Base-by-base conservation (phyloP, 2,113 vertebrate species). In the Sapayoa aenigma region DNA sequence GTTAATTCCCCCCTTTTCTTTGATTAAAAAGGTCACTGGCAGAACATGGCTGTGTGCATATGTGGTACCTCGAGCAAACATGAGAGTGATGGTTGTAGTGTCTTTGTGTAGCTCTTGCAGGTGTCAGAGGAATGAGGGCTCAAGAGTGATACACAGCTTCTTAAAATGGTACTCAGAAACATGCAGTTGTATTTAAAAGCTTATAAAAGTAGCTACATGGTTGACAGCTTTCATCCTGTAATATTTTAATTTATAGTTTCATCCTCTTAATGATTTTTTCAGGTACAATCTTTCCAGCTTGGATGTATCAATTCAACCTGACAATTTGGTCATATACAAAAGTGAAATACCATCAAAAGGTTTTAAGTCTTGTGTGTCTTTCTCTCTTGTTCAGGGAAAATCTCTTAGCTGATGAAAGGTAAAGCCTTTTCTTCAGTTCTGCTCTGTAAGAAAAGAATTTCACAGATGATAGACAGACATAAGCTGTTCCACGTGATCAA, bases 1-100 rank as follows among this genome's bases (percentile, higher is more conserved):
- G 63, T 53, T 80, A 31, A 75, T 93, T 24, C 14, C 27, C 11
- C 88, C n/a, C 47, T 93, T 96, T 91, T 63, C 28, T 74, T 92
- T 91, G 90, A 93, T 94, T 84, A 59, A 55, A 95, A 97, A 88
- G 69, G 85, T 95, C 35, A 2, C 42, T 88, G 58, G 9, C 35
- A 82, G 73, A 79, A 41, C 37, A 8, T 5, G 39, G 35, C 72
- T 63, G 28, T 60, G 42, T 56, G 53, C 6, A 1, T 21, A 33
- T 1, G 1, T 67, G 79, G 17, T 39, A 52, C 69, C 33, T 81
- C 3, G 1, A 90, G 69, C 53, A 67, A 31, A 37, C 44, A 3
- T 1, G 2, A 47, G 53, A 47, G 13, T 18, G 33, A 11, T 23
- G 60, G 19, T 72, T 71, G 33, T 12, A 42, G 25, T 31, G 27